A percentile compares a stretch with the other conserved stretches of the same genome.
These are phyloP conservation scores for Semotilus atromaculatus DNA, from an alignment of 2,797 vertebrate species.

Conservation along the genomic window DNA sequence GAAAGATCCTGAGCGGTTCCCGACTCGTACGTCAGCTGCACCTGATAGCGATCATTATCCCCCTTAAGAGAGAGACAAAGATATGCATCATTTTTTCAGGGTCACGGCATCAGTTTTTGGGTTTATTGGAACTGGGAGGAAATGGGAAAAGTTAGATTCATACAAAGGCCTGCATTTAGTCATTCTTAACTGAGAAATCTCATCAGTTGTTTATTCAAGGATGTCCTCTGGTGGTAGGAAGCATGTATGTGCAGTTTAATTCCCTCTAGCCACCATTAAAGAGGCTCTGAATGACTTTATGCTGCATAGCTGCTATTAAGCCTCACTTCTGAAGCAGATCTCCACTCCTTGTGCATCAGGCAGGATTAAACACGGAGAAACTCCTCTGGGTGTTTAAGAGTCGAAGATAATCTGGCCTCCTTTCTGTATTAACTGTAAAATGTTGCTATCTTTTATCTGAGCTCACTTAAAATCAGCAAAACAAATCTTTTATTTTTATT, in stretches of 20 bases:
- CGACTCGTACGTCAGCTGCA: conserved; percentile 83
- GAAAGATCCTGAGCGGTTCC: conserved; percentile 73
- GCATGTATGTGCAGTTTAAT: not conserved
- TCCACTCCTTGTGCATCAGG: conserved; percentile 56
- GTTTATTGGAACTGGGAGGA: not conserved
- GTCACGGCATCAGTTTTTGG: not conserved
- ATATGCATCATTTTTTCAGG: not conserved
- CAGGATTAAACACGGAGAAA: conserved; percentile 62
- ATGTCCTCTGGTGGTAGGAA: conserved; percentile 38
- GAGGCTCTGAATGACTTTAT: conserved; percentile 15
- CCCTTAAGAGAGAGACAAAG: conserved; percentile 64
- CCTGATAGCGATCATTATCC: conserved; percentile 77
- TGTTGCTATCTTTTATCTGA: not conserved
- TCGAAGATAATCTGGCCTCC: conserved; percentile 41
- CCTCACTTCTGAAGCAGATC: conserved; percentile 51
- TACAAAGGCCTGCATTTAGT: not conserved
- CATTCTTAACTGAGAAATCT: not conserved
- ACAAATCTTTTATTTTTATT: conserved; percentile 13
- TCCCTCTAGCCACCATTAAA: conserved; percentile 32
- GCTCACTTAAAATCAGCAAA: conserved; percentile 6
- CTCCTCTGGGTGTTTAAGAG: conserved; percentile 58
- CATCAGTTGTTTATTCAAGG: conserved; percentile 38
- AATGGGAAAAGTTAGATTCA: not conserved
- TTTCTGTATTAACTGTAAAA: conserved; percentile 13
- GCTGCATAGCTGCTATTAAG: conserved; percentile 38